Conservation (phyloP, 2,888 invertebrate species). For the Amaurobius ferox region DNA sequence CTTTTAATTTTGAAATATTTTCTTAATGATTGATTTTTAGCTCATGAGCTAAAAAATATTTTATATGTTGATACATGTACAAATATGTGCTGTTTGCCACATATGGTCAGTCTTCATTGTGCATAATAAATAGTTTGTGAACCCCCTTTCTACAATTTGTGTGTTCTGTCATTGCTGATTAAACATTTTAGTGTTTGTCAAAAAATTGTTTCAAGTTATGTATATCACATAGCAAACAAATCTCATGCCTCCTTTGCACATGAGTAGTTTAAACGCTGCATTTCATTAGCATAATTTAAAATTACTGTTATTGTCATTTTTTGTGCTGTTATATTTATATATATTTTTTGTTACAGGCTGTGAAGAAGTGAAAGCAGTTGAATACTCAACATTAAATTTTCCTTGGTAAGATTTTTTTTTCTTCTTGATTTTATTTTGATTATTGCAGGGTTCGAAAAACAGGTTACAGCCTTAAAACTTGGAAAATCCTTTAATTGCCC, state of each 20-base stretch:
- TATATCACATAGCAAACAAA: too few relatives aligned
- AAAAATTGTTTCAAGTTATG: neutral
- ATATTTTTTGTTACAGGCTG: neutral
- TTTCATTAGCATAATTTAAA: too few relatives aligned
- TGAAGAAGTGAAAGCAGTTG: neutral
- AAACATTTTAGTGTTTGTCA: neutral
- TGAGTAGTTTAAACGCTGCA: too few relatives aligned
- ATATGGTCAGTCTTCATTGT: neutral
- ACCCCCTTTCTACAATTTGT: neutral
- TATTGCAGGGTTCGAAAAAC: too few relatives aligned
- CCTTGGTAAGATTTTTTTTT: conserved; percentile 9
- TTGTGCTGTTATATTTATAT: too few relatives aligned
- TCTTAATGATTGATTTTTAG: conserved; percentile 24
- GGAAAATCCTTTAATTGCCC: too few relatives aligned
- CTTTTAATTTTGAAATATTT: conserved; percentile 6
- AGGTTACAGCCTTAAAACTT: too few relatives aligned
- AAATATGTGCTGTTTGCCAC: conserved; percentile 7
- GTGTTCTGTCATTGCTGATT: neutral
- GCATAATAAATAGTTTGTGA: conserved; percentile 2
- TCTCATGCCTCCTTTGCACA: too few relatives aligned
- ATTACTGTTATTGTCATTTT: too few relatives aligned
- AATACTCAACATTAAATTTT: neutral
- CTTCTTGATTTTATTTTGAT: too few relatives aligned
- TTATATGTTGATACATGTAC: neutral
- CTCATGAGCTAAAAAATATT: neutral